Evolutionary conservation across 2,113 vertebrate genomes (phyloP).

Genomic region (Sisor rabdophorus): DNA sequence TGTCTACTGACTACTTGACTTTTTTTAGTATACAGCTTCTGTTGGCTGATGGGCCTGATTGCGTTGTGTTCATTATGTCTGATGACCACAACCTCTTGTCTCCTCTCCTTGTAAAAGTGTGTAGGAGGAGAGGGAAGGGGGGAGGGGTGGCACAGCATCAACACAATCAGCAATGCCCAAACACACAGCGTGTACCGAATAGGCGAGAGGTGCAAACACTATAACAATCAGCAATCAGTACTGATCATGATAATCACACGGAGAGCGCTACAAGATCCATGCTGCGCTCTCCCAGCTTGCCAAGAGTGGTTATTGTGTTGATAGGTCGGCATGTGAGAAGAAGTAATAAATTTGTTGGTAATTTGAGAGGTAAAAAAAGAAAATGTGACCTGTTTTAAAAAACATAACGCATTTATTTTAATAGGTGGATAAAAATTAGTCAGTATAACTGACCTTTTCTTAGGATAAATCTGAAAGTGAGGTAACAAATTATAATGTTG

Average conservation of each 20-base stretch:
- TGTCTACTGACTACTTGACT: conserved; percentile 44
- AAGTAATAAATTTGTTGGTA: conserved; percentile 34
- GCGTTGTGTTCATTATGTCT: conserved; percentile 68
- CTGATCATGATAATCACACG: conserved; percentile 72
- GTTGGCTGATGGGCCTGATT: conserved; percentile 64
- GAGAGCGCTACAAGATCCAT: conserved; percentile 57
- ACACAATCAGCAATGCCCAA: conserved; percentile 78
- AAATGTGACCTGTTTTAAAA: background rate
- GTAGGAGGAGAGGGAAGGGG: conserved; percentile 8
- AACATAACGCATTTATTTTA: conserved; percentile 21
- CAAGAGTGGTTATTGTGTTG: conserved; percentile 50
- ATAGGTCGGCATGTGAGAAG: conserved; percentile 40
- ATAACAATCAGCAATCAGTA: conserved; percentile 79
- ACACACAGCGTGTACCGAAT: conserved; percentile 70
- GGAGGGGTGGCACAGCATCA: conserved; percentile 62
- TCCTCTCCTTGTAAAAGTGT: conserved; percentile 56
- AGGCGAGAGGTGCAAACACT: conserved; percentile 73
- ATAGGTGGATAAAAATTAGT: conserved; percentile 33
- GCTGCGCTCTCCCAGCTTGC: conserved; percentile 47
- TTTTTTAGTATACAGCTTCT: conserved; percentile 15
- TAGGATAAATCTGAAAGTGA: conserved; percentile 43
- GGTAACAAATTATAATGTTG: conserved; percentile 47
- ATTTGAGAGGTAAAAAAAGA: conserved; percentile 31
- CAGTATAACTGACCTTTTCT: conserved; percentile 41
- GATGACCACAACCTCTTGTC: conserved; percentile 52